These are phyloP conservation scores for Panthera uncia DNA, from an alignment of 2,113 vertebrate genomes.

Conservation along the genomic window DNA sequence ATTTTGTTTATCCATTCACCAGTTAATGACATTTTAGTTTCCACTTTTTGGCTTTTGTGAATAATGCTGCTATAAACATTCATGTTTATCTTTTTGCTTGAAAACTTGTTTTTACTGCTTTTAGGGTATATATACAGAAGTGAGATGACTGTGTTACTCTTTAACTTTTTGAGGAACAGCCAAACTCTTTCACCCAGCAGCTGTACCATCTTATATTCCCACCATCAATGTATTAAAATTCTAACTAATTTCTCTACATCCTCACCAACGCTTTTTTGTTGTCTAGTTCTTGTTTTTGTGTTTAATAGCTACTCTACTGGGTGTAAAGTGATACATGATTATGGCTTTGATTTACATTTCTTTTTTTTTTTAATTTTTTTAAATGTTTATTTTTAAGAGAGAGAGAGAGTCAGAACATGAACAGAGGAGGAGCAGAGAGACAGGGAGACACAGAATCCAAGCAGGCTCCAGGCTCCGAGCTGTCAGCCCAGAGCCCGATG, in stretches of 20 bases:
- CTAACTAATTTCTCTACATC: neutral
- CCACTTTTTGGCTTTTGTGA: neutral
- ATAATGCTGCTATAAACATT: neutral
- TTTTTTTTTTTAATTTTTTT: neutral
- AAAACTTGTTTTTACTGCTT: neutral
- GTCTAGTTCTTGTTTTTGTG: neutral
- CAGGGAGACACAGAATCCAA: too few species aligned
- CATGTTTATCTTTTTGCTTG: slow-evolving; percentile 1
- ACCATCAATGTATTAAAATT: neutral
- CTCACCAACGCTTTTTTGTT: neutral
- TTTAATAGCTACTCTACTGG: neutral
- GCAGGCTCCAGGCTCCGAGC: too few species aligned
- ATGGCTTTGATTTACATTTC: slow-evolving; percentile 37
- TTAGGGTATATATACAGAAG: neutral
- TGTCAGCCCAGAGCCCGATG: too few species aligned
- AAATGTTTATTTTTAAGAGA: too few species aligned
- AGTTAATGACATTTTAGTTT: slow-evolving; percentile 11
- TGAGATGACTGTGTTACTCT: neutral
- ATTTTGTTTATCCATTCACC: slow-evolving; percentile 27
- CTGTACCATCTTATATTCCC: neutral
- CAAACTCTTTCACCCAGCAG: neutral
- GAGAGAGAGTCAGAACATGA: too few species aligned
- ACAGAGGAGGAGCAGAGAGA: too few species aligned
- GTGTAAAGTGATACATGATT: neutral
- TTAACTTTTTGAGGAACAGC: neutral